These are phyloP conservation scores for Thinocorus orbignyianus DNA, from an alignment of 2,113 vertebrate genomes.

Conservation along the genomic window DNA sequence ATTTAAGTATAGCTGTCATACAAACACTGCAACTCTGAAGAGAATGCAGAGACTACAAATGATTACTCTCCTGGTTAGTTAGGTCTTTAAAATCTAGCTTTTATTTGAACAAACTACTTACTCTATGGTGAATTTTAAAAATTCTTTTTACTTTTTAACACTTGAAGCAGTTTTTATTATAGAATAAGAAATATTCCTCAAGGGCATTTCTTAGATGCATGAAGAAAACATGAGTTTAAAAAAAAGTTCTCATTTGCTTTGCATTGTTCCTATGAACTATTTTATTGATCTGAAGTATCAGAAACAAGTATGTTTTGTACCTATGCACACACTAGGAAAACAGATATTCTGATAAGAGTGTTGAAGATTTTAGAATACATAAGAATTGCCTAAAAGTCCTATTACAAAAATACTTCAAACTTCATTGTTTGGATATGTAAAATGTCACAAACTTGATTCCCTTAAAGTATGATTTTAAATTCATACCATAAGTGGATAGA, in stretches of 20 bases:
- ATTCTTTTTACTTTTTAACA: constrained; percentile 4
- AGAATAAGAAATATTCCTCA: constrained; percentile 37
- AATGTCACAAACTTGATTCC: neutral
- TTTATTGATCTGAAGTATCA: neutral
- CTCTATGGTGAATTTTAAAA: neutral
- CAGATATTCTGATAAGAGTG: neutral
- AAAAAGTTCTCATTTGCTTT: neutral
- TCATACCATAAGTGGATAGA: neutral
- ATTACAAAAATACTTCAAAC: neutral
- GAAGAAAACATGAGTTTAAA: neutral
- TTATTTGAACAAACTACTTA: neutral
- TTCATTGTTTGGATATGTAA: neutral
- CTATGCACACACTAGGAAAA: neutral
- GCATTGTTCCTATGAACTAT: neutral
- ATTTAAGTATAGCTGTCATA: neutral
- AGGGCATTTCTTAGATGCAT: constrained; percentile 14
- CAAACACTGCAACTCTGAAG: neutral
- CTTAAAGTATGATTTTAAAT: neutral
- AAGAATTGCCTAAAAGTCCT: neutral
- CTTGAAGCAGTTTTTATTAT: constrained; percentile 28
- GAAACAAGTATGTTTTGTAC: neutral
- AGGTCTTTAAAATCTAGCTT: neutral
- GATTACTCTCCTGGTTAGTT: neutral
- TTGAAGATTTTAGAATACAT: neutral
- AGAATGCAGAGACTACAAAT: neutral